phyloP scores from a whole-genome alignment of 2,797 vertebrate genomes.

The Hapalemur alaotrensis region DNA sequence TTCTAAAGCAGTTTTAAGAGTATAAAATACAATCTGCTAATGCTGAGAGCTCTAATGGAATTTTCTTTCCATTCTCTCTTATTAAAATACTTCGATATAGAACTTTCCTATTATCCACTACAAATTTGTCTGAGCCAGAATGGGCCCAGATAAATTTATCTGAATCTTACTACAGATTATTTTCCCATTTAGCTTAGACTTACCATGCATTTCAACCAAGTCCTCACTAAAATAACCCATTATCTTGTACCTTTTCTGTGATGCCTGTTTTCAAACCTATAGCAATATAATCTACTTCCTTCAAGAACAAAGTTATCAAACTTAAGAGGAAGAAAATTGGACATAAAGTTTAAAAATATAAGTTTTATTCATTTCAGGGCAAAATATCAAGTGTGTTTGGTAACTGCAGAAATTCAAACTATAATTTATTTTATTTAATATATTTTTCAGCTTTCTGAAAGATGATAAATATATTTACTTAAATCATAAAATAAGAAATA shows the following conservation, averaged over 20 bases:
- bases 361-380: background rate
- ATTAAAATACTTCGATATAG: conserved; percentile 25
- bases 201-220: background rate
- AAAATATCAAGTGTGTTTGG: background rate
- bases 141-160: background rate
- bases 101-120: background rate
- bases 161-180: background rate
- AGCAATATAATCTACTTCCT: background rate
- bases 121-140: background rate
- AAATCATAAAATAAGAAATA: background rate
- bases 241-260: background rate
- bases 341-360: background rate
- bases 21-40: conserved; percentile 1
- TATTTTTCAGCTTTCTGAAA: background rate
- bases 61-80: conserved; percentile 1
- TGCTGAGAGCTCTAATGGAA: background rate
- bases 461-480: background rate
- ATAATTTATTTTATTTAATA: background rate
- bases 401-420: background rate
- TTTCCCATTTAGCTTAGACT: background rate
- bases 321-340: background rate
- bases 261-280: background rate
- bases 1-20: background rate
- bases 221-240: background rate
- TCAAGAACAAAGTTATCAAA: background rate